phyloP scores from a whole-genome alignment of 2,797 vertebrate genomes.

The Dromococcyx pavoninus region DNA sequence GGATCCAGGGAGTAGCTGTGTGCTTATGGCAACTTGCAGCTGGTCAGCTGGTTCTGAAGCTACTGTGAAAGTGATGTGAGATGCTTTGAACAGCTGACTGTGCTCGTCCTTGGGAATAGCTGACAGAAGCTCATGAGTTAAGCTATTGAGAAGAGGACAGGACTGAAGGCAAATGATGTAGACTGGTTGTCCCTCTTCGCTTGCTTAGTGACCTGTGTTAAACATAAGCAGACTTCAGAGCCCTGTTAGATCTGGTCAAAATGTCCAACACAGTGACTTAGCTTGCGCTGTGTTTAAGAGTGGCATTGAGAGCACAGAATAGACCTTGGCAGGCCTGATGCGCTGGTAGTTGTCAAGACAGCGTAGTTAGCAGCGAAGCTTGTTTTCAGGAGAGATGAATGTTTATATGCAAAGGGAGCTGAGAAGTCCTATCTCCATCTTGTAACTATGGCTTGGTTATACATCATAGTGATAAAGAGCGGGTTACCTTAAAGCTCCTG shows the following conservation, averaged over 20 bases:
- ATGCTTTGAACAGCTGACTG: background rate
- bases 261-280: background rate
- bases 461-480: background rate
- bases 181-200: background rate
- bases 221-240: background rate
- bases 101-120: background rate
- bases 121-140: background rate
- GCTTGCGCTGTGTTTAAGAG: background rate
- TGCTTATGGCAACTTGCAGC: background rate
- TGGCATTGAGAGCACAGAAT: background rate
- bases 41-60: background rate
- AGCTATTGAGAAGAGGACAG: background rate
- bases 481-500: background rate
- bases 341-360: background rate
- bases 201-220: background rate
- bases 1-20: background rate
- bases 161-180: background rate
- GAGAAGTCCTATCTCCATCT: background rate
- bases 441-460: background rate
- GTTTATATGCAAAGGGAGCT: background rate
- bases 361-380: background rate
- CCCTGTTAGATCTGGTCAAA: rapidly evolving
- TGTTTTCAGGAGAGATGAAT: background rate
- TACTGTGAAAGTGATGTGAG: background rate
- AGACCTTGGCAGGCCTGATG: background rate